These are phyloP conservation scores for Cryptops parisi DNA, from an alignment of 2,888 invertebrate genomes.

Conservation along the genomic window DNA sequence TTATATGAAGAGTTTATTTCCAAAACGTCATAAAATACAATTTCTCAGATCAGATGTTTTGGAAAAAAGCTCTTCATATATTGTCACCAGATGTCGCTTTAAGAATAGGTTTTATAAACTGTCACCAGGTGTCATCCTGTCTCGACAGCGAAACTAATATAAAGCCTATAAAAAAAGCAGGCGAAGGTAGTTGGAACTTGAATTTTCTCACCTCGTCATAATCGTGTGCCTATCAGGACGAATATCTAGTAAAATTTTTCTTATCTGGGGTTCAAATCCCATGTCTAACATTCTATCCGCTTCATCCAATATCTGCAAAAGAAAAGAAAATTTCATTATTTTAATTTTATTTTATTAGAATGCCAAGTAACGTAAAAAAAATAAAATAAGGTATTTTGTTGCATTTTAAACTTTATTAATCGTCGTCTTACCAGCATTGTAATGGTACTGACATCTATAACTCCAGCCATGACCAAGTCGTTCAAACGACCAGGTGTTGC, in stretches of 20 bases:
- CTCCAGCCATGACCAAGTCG: slow-evolving; percentile 58
- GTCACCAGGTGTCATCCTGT: no score
- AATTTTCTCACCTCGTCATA: slow-evolving; percentile 76
- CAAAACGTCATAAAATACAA: no score
- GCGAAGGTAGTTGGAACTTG: no score
- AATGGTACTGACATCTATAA: slow-evolving; percentile 57
- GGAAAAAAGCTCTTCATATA: no score
- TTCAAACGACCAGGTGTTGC: slow-evolving; percentile 89
- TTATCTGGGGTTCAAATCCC: slow-evolving; percentile 46
- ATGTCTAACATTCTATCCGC: slow-evolving; percentile 51
- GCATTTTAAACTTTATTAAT: slow-evolving; percentile 5
- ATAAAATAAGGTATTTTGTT: neutral
- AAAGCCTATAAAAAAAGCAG: no score
- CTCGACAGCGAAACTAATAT: no score
- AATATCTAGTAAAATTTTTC: slow-evolving; percentile 61
- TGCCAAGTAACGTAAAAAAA: neutral
- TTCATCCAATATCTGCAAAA: slow-evolving; percentile 59
- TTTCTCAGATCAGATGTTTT: no score
- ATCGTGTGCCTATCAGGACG: slow-evolving; percentile 85
- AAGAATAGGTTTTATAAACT: no score
- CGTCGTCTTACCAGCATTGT: slow-evolving; percentile 59
- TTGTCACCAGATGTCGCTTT: no score
- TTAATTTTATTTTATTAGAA: neutral
- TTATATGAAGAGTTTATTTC: no score
- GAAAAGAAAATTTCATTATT: no score